Base-by-base conservation (phyloP, 2,888 invertebrate genomes). In the Amphipoea lucens region DNA sequence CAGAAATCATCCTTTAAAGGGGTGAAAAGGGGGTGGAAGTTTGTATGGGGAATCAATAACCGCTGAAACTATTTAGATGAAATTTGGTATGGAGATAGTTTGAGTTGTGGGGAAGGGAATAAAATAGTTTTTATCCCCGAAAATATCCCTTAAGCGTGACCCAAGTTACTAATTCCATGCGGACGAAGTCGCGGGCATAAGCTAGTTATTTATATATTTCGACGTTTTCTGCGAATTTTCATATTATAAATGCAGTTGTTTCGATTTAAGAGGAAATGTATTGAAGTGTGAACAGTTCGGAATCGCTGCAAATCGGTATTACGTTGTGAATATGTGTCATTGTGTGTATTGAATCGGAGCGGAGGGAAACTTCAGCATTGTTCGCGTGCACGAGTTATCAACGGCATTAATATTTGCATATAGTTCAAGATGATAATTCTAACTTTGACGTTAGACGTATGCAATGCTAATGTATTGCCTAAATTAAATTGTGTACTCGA, bases 381-480 rank as follows among this genome's bases (percentile, higher is more conserved):
- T 79, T 74, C 75, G 72, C 69, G 51, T 29, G 69, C 76, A 66
- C 74, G 14, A 81, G 76, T 84, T 83, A 75, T 84, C 68, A 45
- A 65, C 17, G 29, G 63, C 51, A 60, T 84, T 80, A 62, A 57
- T 66, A 84, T 84, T 84, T 73, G 81, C 81, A 80, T 84, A 57
- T 57, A 73, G 85, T 84, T 76, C 36, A 62, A 73, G 76, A 57
- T 48, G 72, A 73, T 80, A 57, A 84, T 76, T 81, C 20, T 12
- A 70, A 83, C 79, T 74, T 70, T 71, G 70, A 36, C 11, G 7
- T 6, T 17, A 65, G 72, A 76, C 69, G 12, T 81, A 29, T 66
- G 69, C 60, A 40, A 48, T 66, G 54, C 54, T 65, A 40, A 72
- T 54, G 45, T 60, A n/a, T n/a, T 70, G 4, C 1, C 5, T 60